Evolutionary conservation across 2,888 invertebrate genomes (phyloP), one percentile per base, ranked within the genome.

Genomic region (Calliopum simillimum): DNA sequence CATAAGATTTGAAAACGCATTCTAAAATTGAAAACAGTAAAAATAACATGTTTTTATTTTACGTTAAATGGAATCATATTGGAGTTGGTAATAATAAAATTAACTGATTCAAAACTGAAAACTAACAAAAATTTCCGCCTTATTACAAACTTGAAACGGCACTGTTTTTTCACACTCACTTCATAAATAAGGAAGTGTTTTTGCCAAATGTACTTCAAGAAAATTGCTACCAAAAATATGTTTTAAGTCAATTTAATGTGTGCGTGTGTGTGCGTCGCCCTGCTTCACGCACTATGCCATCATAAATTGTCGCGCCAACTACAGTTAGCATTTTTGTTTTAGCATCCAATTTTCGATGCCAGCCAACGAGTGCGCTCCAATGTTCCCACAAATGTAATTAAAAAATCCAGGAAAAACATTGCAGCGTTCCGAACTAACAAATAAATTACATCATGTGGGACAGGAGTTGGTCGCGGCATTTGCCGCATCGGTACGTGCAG

Each of bases 231-330:
- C 59, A 59, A 41, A 59, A 59, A 59, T 23, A 2, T 23, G 53
- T 1, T 13, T 21, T 23, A 4, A 53, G 12, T 23, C 21, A 53
- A 33, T 56, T 56, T 56, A 25, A 33, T 59, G 13, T 12, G 33
- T 33, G 12, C 25, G 33, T 33, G n/a, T 25, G 55, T 23, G n/a
- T 25, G 5, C 3, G 16, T 49, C 14, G 33, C n/a, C 43, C 53
- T 51, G 19, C 51, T 43, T n/a, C 41, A 51, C 41, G 64, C 51
- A 51, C 43, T 14, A 19, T 19, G 33, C 41, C n/a, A 41, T 43
- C 33, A 59, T 67, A 59, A 67, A 67, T 59, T 67, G 67, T 67
- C 53, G 58, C 59, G 33, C 47, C 67, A 49, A 58, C 66, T 56
- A 56, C n/a, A 66, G 56, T 33, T 58, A 56, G 56, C 25, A 47